Evolutionary conservation across 2,113 vertebrate species (phyloP), one percentile per base, ranked within the genome.

Genomic region (Mesoclemmys tuberculata): DNA sequence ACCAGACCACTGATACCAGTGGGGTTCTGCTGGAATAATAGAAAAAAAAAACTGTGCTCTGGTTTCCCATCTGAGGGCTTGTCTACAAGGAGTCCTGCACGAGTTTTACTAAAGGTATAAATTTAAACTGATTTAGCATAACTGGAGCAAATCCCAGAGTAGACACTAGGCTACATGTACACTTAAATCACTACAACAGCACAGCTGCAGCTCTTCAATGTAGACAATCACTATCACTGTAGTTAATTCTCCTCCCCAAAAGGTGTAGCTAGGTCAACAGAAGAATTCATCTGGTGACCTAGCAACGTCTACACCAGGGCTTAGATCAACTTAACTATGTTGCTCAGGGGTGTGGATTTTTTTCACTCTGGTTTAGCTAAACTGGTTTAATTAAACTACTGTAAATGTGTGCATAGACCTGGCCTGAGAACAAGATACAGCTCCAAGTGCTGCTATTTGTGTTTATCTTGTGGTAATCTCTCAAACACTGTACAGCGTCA

Each of bases 371-470:
- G 46, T 46, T 46, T 46, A 46, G 46, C 46, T 46, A 46, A 46
- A 46, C 46, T 29, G 8, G 12, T 82, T 84, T 83, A 91, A 3
- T 10, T 78, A 68, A 56, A 79, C 2, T 46, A 46, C 46, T 46
- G 8, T 46, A 5, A 75, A 19, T 52, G 52, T 49, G 64, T 5
- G 29, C 0, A 1, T 0, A 84, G 21, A 80, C 0, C 5, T 13
- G 19, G 54, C 54, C 38, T 95, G 94, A 6, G 48, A 46, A 1
- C 0, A 1, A 93, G 54, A 71, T 58, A 91, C 11, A 44, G 90
- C 71, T 74, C 54, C 61, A 88, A 49, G 35, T 27, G 38, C 29
- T 74, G 48, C 48, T 89, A 24, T 31, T 83, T 0, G 1, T 24
- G 27, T 74, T 95, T 95, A 64, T 54, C 49, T 84, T 74, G 31